Evolutionary conservation across 30 jellyfish, hydroid and myxozoan genomes (phyloP), one percentile per base, ranked within the genome.

Genomic region (Phacellophora camtschatica): DNA sequence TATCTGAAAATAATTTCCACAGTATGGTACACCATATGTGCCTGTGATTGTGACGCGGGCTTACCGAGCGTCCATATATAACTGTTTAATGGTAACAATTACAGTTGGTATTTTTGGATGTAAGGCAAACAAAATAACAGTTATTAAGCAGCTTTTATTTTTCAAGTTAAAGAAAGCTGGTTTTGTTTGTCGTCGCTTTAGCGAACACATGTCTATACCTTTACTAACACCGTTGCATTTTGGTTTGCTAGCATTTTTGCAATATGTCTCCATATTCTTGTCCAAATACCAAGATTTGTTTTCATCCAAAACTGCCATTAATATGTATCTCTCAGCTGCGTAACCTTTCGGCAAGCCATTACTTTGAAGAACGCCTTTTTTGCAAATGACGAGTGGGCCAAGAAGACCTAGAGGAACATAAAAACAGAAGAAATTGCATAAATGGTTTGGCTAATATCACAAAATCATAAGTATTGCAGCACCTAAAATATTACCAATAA

Each of bases 311-410:
- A 84, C 88, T 3, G 95, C 95, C 51, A 58, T 41, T 12, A 67
- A 37, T 23, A 84, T 56, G 63, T 46, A 84, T 43, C 69, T 71
- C 41, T 84, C 95, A 1, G 85, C 82, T 16, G 48, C 88, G 43
- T 51, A 84, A 8, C 88, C 88, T 7, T 35, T 33, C 65, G 95
- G 95, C 1, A 70, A 12, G 12, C 88, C 88, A 59, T 62, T 72
- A 1, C 68, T 16, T n/a, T 48, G 56, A 30, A 84, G 72, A 4
- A 88, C 58, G 1, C 88, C 95, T 13, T 51, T 74, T 46, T 84
- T 84, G 72, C 95, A 84, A 12, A 76, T 49, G 6, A 84, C 80
- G 48, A 84, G 51, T 1, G 95, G 95, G 9, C 95, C 95, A 54
- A 71, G 67, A 55, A 84, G 64, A 4, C 95, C 95, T 84, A 37